Evolutionary conservation across 2,113 vertebrate genomes (phyloP).

Genomic region (Trematocara zebra): DNA sequence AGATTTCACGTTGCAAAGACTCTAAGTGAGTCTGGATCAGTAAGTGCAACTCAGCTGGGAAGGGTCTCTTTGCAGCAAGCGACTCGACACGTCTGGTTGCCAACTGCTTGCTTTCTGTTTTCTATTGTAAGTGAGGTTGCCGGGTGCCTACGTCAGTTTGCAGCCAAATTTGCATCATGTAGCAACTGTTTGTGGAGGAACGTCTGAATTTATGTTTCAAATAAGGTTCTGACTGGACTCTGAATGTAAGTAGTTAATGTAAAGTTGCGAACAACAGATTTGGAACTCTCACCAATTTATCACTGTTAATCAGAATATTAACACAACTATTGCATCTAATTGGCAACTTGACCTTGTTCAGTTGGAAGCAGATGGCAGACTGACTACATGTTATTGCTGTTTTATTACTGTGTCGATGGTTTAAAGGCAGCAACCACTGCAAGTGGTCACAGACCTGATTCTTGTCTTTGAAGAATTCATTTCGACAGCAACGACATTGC

Average conservation of each 20-base stretch:
- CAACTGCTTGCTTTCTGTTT: neutral
- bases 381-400: neutral
- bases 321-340: neutral
- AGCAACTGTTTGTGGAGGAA: neutral
- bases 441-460: neutral
- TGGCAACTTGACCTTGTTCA: neutral
- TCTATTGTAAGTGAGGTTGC: neutral
- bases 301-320: neutral
- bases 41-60: neutral
- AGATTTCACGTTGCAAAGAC: neutral
- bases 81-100: neutral
- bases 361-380: neutral
- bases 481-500: neutral
- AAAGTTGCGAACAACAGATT: neutral
- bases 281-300: neutral
- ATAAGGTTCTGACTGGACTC: neutral
- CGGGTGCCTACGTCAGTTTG: fast-evolving
- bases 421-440: neutral
- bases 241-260: neutral
- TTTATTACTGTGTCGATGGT: fast-evolving
- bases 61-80: neutral
- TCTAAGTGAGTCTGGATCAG: neutral
- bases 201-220: neutral
- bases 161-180: neutral
- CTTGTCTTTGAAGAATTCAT: neutral